phyloP scores from a whole-genome alignment of 2,888 invertebrate genomes.

The Spodoptera picta region DNA sequence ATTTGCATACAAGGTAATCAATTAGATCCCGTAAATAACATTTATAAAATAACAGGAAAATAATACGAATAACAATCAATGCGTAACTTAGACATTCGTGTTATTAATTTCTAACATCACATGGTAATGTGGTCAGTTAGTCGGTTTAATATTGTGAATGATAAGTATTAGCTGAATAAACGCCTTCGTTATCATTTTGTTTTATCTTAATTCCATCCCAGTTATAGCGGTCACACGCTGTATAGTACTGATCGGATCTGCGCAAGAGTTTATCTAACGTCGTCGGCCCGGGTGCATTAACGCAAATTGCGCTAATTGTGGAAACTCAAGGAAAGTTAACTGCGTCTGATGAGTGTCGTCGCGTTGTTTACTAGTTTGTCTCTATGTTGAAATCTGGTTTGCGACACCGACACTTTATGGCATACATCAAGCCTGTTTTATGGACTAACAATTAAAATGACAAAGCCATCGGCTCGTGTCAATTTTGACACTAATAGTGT shows the following conservation, averaged over 20 bases:
- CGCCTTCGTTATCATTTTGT: constrained; percentile 41
- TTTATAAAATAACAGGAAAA: constrained; percentile 22
- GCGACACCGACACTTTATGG: constrained; percentile 45
- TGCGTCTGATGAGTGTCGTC: constrained; percentile 51
- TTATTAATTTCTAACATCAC: constrained; percentile 17
- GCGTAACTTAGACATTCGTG: constrained; percentile 1
- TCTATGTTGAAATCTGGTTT: constrained; percentile 46
- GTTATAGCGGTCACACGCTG: constrained; percentile 52
- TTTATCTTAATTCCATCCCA: constrained; percentile 48
- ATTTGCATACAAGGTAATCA: constrained; percentile 55
- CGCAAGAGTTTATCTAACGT: constrained; percentile 68
- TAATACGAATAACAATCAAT: constrained; percentile 7
- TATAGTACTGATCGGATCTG: constrained; percentile 64
- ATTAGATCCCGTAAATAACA: constrained; percentile 42
- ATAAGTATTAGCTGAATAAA: constrained; percentile 32
- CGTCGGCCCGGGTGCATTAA: constrained; percentile 61
- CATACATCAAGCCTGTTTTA: constrained; percentile 40
- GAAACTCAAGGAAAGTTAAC: constrained; percentile 72
- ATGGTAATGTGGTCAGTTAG: background rate
- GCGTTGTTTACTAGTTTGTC: constrained; percentile 49
- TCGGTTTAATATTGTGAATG: constrained; percentile 21
- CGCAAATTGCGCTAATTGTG: constrained; percentile 78
- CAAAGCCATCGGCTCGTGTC: constrained; percentile 42
- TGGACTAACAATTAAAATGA: constrained; percentile 58
- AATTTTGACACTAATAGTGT: constrained; percentile 48